Conservation (phyloP, 2,113 vertebrate genomes). For the Oncorhynchus mykiss region DNA sequence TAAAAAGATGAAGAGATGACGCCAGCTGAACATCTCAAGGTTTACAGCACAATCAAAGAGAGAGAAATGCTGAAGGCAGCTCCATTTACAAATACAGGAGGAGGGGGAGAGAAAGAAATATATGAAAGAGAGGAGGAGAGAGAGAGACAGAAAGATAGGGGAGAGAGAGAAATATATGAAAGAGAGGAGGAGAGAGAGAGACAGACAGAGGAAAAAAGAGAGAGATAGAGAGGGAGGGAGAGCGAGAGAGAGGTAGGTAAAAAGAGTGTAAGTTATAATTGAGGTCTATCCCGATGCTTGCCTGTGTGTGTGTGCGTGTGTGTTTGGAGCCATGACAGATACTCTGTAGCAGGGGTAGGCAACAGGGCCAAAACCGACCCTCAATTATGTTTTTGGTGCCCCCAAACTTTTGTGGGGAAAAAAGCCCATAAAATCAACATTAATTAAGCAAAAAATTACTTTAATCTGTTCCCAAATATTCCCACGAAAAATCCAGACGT, state of each 20-base stretch:
- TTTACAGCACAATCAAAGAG: constrained; percentile 57
- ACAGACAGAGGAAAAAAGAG: not conserved
- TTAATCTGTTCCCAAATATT: too few species aligned
- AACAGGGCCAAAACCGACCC: too few species aligned
- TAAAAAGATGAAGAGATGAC: too few species aligned
- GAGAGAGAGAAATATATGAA: not conserved
- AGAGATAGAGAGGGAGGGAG: not conserved
- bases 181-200: not conserved
- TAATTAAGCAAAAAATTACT: too few species aligned
- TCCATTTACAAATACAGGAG: constrained; percentile 20
- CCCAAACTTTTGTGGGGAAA: too few species aligned
- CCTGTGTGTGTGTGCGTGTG: not conserved
- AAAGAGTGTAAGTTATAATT: not conserved
- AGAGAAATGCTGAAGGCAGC: constrained; percentile 71
- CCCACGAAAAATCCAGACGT: too few species aligned
- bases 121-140: not conserved
- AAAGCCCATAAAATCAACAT: too few species aligned
- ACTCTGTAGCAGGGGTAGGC: too few species aligned
- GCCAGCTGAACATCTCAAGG: too few species aligned
- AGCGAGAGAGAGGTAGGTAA: not conserved
- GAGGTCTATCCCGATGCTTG: not conserved
- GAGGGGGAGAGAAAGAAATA: not conserved
- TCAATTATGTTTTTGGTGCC: too few species aligned
- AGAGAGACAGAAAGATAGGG: too few species aligned
- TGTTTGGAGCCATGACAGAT: too few species aligned